Evolutionary conservation across 2,113 vertebrate genomes (phyloP).

Genomic region (Leucopsar rothschildi): DNA sequence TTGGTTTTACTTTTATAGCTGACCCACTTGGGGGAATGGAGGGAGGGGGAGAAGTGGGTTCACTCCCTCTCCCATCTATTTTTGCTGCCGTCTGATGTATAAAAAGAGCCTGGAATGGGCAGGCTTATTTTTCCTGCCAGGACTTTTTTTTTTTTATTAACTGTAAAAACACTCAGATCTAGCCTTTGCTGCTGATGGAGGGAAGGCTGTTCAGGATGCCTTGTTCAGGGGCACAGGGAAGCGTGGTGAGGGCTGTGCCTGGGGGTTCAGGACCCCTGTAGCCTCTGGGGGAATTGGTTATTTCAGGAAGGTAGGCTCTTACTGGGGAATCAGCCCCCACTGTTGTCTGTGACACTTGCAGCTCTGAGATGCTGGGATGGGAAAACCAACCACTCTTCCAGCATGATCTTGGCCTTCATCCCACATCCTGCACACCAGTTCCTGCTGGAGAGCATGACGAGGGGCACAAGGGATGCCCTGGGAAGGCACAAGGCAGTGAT

Average conservation of each 20-base stretch:
- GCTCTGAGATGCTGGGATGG: background rate
- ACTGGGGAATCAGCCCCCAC: background rate
- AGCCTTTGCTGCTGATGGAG: background rate
- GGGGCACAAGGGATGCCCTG: background rate
- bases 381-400: rapidly evolving
- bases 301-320: background rate
- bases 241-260: rapidly evolving
- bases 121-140: conserved; percentile 59
- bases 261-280: background rate
- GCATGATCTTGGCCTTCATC: background rate
- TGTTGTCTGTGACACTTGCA: background rate
- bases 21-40: conserved; percentile 64
- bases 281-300: rapidly evolving
- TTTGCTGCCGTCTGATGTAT: conserved; percentile 60
- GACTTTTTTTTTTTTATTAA: conserved; percentile 40
- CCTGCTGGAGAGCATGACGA: background rate
- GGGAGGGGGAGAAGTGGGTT: conserved; percentile 55
- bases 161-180: conserved; percentile 60
- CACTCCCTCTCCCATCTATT: conserved; percentile 56
- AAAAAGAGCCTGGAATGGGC: conserved; percentile 53
- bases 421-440: background rate
- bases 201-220: background rate
- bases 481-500: background rate
- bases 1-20: conserved; percentile 66
- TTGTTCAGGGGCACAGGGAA: background rate